Evolutionary conservation across 2,797 vertebrate genomes (phyloP), one percentile per base, ranked within the genome.

Genomic region (Netta rufina): DNA sequence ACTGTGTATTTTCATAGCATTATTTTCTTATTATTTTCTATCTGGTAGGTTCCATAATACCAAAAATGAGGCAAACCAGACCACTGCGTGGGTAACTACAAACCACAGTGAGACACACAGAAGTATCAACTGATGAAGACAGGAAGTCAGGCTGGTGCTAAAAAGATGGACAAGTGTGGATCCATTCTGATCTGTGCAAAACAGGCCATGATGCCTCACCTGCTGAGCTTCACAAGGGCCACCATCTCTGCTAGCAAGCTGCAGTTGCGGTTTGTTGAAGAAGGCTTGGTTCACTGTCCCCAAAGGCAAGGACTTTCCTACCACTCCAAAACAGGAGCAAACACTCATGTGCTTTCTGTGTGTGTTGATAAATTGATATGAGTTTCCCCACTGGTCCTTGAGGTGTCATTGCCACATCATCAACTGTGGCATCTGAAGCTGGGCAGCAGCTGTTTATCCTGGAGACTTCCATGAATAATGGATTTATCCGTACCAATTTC

Each of bases 51-150:
- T 5, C 10, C 36, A 32, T 38, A 36, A 51, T 73, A n/a, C 3
- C 33, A 33, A 1, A 28, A 62, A 79, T 2, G 4, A 65, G 54
- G 5, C 9, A 56, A 79, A 85, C 69, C 1, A n/a, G 25, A 47
- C 6, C 0, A 0, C 6, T 24, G 8, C 11, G 10, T 39, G 22
- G 13, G 41, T 22, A 84, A n/a, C 14, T 49, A 1, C 6, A 24
- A 3, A 20, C 36, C 54, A 20, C n/a, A 53, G 20, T 11, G 43
- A 64, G 24, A 53, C 22, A 30, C 6, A 18, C 6, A 33, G 21
- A 51, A 28, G 66, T 58, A 18, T 33, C 67, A 58, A 5, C 45
- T 43, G 21, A 30, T 4, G 43, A 53, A 67, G 28, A 38, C 6
- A 61, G 21, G 51, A 72, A 28, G 36, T 24, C n/a, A 58, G 28